Conservation (phyloP, 1,140 invertebrate genomes). For the Lethocerus indicus region DNA sequence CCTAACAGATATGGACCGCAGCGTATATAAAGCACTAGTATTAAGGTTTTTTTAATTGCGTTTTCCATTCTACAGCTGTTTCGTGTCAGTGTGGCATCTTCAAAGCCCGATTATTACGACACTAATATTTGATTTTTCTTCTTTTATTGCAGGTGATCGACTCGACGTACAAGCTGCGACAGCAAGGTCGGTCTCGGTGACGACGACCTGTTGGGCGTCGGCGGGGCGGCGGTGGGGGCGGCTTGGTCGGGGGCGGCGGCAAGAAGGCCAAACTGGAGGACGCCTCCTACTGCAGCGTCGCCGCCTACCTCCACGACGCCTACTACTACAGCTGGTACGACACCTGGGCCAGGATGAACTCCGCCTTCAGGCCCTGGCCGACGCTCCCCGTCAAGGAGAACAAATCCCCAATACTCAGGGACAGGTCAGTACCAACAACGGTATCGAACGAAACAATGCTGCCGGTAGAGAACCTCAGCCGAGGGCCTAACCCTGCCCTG, state of each 20-base stretch:
- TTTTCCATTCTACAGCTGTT: background rate
- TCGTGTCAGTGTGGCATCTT: background rate
- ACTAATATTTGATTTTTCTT: background rate
- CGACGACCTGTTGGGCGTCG: slow-evolving; percentile 7
- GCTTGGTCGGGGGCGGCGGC: no score
- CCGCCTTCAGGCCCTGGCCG: slow-evolving; percentile 15
- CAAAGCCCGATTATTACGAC: background rate
- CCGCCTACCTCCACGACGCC: slow-evolving; percentile 14
- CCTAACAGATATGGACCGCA: background rate
- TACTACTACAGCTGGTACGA: slow-evolving; percentile 17
- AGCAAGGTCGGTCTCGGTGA: background rate
- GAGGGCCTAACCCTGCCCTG: no score
- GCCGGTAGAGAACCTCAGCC: no score
- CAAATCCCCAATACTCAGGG: slow-evolving; percentile 9
- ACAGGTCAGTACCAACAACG: slow-evolving; percentile 14
- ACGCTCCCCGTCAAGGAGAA: slow-evolving; percentile 10
- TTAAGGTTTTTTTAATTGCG: background rate
- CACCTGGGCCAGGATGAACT: slow-evolving; percentile 13
- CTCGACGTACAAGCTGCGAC: background rate
- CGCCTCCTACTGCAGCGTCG: background rate
- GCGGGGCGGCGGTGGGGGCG: slow-evolving; percentile 11
- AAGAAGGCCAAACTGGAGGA: slow-evolving; percentile 17
- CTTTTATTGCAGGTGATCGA: slow-evolving; percentile 7
- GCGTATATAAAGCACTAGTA: background rate
- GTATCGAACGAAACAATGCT: no score